Base-by-base conservation (phyloP, 2,113 vertebrate genomes). In the Suricata suricatta region DNA sequence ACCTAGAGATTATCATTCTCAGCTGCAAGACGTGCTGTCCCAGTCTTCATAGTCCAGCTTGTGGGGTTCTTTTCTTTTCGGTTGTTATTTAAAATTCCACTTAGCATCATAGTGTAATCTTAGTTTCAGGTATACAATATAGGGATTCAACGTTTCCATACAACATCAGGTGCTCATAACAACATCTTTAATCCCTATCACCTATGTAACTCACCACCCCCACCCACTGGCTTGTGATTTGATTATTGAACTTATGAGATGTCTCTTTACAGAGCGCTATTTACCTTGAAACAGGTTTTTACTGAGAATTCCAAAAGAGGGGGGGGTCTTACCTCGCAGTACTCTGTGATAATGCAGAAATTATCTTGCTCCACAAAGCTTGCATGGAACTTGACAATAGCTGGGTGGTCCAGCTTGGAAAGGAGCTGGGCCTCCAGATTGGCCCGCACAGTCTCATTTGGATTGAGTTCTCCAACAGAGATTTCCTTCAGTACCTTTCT, bases 401-500 rank as follows among this genome's bases (percentile, higher is more conserved):
- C 97, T 50, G 99, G 99, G 90, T 99, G 99, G 74, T 99, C 98
- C 97, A 99, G 99, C 97, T 98, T 99, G 71, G 99, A 99, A 50
- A 99, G 98, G 63, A 99, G 98, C 52, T 99, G 99, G 47, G 99
- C 99, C 97, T 99, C 99, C 97, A 99, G 85, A n/a, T 84, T 99
- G 91, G 99, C 99, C 97, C 99, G 98, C 57, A 99, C 98, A 3
- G 99, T 99, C 98, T 99, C 99, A 74, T 99, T 99, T 29, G 99
- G 99, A 81, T 98, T 99, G 52, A 99, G 97, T 81, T 98, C 98
- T 27, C 99, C 99, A 93, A 99, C 88, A 74, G 98, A 98, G 76
- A 99, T 99, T 98, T 99, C 98, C 96, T 99, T 99, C 88, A 99
- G 96, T 88, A 99, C 99, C 80, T 99, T 99, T 88, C 99, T 99